Evolutionary conservation across 2,113 vertebrate genomes (phyloP).

Genomic region (Lagopus muta): DNA sequence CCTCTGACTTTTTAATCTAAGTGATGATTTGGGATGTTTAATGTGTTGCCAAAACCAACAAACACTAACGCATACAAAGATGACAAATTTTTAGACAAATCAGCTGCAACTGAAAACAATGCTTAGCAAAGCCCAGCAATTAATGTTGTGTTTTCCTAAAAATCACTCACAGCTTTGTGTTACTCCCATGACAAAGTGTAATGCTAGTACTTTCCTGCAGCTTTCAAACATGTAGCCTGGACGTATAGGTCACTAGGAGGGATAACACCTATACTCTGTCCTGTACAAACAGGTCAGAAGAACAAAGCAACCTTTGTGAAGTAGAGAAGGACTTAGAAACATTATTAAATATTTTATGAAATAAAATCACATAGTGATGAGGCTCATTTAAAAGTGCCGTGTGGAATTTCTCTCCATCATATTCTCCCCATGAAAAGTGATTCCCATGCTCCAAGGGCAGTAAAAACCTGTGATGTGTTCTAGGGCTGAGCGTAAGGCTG

Average conservation of each 20-base stretch:
- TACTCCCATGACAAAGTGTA: neutral
- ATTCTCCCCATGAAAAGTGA: neutral
- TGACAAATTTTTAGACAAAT: neutral
- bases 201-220: neutral
- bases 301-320: neutral
- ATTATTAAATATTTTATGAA: neutral
- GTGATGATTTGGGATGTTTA: neutral
- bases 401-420: neutral
- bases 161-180: neutral
- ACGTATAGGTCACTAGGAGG: neutral
- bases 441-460: neutral
- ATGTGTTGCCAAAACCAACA: neutral
- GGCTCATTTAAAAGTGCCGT: neutral
- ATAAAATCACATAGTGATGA: neutral
- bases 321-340: neutral
- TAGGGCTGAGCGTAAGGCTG: neutral
- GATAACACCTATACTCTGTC: neutral
- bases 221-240: neutral
- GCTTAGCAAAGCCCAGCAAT: neutral
- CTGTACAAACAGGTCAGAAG: neutral
- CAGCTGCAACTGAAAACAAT: neutral
- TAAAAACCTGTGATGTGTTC: neutral
- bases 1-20: neutral
- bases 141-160: neutral
- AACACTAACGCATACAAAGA: neutral